Base-by-base conservation (phyloP, 2,113 vertebrate species). In the Halichoeres trimaculatus region DNA sequence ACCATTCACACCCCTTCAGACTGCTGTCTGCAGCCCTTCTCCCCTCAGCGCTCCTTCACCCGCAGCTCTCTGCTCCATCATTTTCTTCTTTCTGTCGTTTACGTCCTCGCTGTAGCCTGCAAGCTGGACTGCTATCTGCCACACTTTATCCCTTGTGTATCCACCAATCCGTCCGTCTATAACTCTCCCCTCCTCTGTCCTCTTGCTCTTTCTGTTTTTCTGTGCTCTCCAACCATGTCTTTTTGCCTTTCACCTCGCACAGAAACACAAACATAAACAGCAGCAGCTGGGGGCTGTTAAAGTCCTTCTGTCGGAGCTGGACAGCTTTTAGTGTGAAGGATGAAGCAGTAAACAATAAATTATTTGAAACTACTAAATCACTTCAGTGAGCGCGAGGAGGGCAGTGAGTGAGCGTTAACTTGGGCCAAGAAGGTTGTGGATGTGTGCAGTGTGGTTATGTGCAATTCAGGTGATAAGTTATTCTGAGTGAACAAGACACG, bases 1-100 rank as follows among this genome's bases (percentile, higher is more conserved):
- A 86, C 92, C 90, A 93, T 93, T 93, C 90, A 93, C 90, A 82
- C 81, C 66, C 79, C 76, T 83, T 85, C 86, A 78, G 80, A 89
- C 88, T 81, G 82, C 90, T 83, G 88, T 85, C 88, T 85, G 84
- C 88, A 86, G 74, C 74, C 85, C 88, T 67, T 89, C 84, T 86
- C 84, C 77, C 19, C 85, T 81, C 54, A 61, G 47, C 50, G 48
- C 81, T 80, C 40, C 10, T 76, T 80, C 75, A 60, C 85, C 61
- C 83, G 50, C 24, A 45, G 67, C 69, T 70, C 34, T 74, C 56
- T 60, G 69, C 81, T 70, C 64, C 73, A 84, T 86, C 85, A 85
- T 86, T 48, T 48, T 87, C 81, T 47, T 86, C 68, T 75, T 65
- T 74, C 70, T 70, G 71, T 36, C 60, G 55, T 81, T 76, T 70